Evolutionary conservation across 53 echinoderm and acorn worm species (phyloP), one percentile per base, ranked within the genome.

Genomic region (Paracentrotus lividus): DNA sequence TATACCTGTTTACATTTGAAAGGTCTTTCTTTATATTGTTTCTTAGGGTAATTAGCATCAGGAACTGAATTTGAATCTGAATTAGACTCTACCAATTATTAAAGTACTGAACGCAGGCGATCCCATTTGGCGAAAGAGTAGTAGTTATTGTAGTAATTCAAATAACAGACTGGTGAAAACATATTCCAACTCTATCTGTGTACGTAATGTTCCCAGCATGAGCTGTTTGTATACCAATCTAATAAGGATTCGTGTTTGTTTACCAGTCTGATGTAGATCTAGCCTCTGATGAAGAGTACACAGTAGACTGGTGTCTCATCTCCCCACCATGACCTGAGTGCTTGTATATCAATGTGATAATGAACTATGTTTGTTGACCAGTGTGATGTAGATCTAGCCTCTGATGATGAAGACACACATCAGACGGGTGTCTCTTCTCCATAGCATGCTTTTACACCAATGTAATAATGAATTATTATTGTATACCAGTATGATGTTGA

Each of bases 261-360:
- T 92, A 36, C 40, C 88, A 96, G 96, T 93, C 96, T 84, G 96
- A 97, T 88, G 57, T 94, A 66, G 96, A 96, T 58, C 44, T 93
- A 47, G 91, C 61, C 2, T 89, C 92, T 24, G 96, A 96, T 72
- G 96, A 95, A 29, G 95, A 96, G 32, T 27, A 24, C 43, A 24
- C 23, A 40, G 15, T 67, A 90, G 24, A 56, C 43, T 44, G 96
- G 96, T 32, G 77, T 98, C 49, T 93, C 94, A 40, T 97, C 98
- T 6, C 98, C 96, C 21, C 95, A 95, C 69, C 96, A 95, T 69
- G 98, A 97, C 90, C 94, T 97, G 89, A 95, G 95, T 34, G 96
- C 97, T 9, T 81, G 47, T 23, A 81, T 44, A 81, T 81, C 47
- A 81, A 26, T 47, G 12, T 81, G 20, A 38, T 23, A 7, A 47